Conservation (phyloP, 92 coral and sea anemone genomes). For the Palythoa caribaeorum region DNA sequence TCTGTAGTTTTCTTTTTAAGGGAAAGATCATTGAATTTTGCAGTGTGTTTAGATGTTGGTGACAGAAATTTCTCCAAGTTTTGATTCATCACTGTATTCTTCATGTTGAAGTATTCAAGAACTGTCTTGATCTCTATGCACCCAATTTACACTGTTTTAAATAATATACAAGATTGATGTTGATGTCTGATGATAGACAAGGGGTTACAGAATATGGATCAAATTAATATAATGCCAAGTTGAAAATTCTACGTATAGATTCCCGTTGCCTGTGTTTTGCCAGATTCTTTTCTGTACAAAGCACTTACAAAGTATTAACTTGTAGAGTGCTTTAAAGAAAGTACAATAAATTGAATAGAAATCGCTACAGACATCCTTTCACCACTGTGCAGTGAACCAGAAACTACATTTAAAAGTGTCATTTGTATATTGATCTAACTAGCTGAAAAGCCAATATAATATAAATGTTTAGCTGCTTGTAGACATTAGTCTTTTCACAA, state of each 20-base stretch:
- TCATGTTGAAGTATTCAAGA: neutral
- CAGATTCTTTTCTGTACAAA: neutral
- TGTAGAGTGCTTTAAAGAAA: neutral
- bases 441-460: slow-evolving; percentile 18
- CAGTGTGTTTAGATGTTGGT: neutral
- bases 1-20: neutral
- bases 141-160: slow-evolving; percentile 5
- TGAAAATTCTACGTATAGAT: neutral
- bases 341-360: neutral
- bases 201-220: neutral
- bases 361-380: neutral
- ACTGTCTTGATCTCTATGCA: neutral
- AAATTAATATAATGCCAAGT: neutral
- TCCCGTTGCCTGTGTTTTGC: slow-evolving; percentile 3
- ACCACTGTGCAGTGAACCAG: slow-evolving; percentile 43
- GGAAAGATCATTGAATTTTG: neutral
- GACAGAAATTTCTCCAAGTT: neutral
- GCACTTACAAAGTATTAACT: neutral
- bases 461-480: neutral
- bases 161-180: neutral
- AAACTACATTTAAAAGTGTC: slow-evolving; percentile 9
- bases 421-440: slow-evolving; percentile 17
- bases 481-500: neutral
- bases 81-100: neutral
- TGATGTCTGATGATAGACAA: slow-evolving; percentile 21